Evolutionary conservation across 2,797 vertebrate genomes (phyloP), one percentile per base, ranked within the genome.

Genomic region (Acropternis orthonyx): DNA sequence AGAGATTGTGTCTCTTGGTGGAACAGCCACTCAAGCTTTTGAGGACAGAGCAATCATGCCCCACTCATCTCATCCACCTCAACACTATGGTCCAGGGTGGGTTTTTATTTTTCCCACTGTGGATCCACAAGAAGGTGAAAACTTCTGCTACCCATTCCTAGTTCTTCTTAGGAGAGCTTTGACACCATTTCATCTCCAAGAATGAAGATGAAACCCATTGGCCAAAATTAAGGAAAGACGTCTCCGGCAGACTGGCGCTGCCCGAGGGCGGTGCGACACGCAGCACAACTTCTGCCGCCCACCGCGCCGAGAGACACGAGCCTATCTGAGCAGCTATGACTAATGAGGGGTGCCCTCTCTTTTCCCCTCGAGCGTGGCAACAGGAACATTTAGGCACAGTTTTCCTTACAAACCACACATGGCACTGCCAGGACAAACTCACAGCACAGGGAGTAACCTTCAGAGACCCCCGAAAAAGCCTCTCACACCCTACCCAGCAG

Each of bases 141-240:
- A 30, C 16, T 11, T 22, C 34, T 43, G 14, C 82, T n/a, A 67
- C 28, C 62, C 30, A 18, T n/a, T 32, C 52, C 30, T 34, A 27
- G 14, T 11, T 46, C 23, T 82, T 23, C 37, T 15, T 7, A 18
- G 16, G 4, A 37, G 37, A 37, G 15, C 20, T 34, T 30, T 26
- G 54, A 48, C 12, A 14, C 16, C 1, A 0, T 24, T 89, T 66
- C 13, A 17, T 18, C n/a, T 51, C 39, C 1, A 0, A 32, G 55
- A 83, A 17, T 0, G 2, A 90, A 75, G 85, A 46, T 1, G 12
- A 69, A 86, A 13, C 3, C 34, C 46, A 8, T 0, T 1, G 58
- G 16, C 27, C 84, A 46, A 17, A n/a, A 5, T 0, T 4, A 84
- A 78, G 54, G 58, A 10, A 30, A 89, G 68, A 2, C 9, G 10